These are phyloP conservation scores for Eurosta solidaginis DNA, from an alignment of 1,140 invertebrate genomes.

Conservation along the genomic window DNA sequence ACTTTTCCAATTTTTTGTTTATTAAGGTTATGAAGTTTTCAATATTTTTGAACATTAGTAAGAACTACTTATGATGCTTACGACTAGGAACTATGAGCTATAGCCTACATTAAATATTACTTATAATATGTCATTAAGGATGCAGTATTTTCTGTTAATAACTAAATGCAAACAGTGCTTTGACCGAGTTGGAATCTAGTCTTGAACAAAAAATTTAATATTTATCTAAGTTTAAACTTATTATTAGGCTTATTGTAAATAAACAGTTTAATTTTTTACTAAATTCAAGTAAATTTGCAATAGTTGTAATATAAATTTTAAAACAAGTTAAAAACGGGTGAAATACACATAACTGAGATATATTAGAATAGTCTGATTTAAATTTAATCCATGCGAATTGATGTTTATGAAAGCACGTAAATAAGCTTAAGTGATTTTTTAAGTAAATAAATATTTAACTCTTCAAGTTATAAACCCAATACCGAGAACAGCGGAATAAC, in stretches of 20 bases:
- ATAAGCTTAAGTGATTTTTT: too few relatives aligned
- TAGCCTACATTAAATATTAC: background rate
- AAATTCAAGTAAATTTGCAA: background rate
- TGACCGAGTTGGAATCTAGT: background rate
- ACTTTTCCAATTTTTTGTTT: background rate
- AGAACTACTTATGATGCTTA: background rate
- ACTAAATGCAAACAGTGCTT: background rate
- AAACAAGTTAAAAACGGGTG: too few relatives aligned
- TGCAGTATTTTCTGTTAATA: background rate
- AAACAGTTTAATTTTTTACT: background rate
- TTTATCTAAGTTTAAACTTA: background rate
- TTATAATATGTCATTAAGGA: background rate
- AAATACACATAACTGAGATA: too few relatives aligned
- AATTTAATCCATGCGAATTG: too few relatives aligned
- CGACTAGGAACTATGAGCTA: constrained; percentile 20
- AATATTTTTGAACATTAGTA: background rate
- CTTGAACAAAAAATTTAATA: background rate
- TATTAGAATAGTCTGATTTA: too few relatives aligned
- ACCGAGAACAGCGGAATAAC: too few relatives aligned
- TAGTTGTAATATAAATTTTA: too few relatives aligned
- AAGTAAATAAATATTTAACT: too few relatives aligned
- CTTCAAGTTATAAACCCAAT: too few relatives aligned
- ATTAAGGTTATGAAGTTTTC: background rate
- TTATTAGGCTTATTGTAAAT: background rate
- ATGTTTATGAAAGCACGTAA: too few relatives aligned